These are phyloP conservation scores for Drosophila diplacantha DNA, from an alignment of 2,888 invertebrate species.

Conservation along the genomic window DNA sequence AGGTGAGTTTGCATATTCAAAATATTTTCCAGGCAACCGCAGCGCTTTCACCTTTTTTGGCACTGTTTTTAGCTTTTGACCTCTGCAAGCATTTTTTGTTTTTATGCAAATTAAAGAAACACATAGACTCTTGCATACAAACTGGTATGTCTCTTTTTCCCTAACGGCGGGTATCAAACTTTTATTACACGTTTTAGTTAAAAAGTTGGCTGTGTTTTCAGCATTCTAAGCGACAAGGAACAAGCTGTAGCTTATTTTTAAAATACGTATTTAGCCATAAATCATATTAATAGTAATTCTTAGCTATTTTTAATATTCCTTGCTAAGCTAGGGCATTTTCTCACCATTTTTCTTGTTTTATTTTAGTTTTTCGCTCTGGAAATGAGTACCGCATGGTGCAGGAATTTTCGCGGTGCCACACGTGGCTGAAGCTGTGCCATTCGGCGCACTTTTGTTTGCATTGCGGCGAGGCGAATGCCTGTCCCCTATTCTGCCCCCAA, in stretches of 20 bases:
- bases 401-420: conserved; percentile 50
- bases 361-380: not conserved
- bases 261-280: not conserved
- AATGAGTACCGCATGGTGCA: conserved; percentile 40
- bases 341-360: conserved; percentile 1
- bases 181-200: not conserved
- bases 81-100: conserved; percentile 23
- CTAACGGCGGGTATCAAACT: not conserved
- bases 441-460: conserved; percentile 49
- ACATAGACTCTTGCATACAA: conserved; percentile 3
- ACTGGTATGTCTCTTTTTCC: not conserved
- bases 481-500: conserved; percentile 1
- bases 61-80: conserved; percentile 22
- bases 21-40: conserved; percentile 30
- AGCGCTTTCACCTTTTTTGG: conserved; percentile 17
- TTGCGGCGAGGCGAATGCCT: conserved; percentile 22
- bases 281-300: not conserved
- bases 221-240: too few species aligned
- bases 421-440: conserved; percentile 57
- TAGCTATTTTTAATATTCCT: not conserved
- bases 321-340: not conserved
- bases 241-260: too few species aligned
- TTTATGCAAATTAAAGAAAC: conserved; percentile 25
- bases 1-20: conserved; percentile 29
- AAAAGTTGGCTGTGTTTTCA: not conserved